These are phyloP conservation scores for Calidris pugnax DNA, from an alignment of 2,113 vertebrate genomes.

Conservation along the genomic window DNA sequence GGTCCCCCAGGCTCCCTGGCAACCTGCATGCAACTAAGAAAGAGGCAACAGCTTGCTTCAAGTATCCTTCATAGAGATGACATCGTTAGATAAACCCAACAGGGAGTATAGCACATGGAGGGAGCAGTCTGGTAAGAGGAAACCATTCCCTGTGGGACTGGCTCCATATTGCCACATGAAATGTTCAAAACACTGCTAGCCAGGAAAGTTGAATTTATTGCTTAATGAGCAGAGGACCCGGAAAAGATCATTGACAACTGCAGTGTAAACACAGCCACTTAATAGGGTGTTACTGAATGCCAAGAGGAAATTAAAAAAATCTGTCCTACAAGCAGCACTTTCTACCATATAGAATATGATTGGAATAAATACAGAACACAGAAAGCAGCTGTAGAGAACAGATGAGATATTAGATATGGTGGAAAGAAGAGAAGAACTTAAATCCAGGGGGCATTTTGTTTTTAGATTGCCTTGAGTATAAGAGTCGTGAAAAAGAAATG, in stretches of 20 bases:
- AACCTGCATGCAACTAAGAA: constrained; percentile 39
- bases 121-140: constrained; percentile 59
- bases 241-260: constrained; percentile 64
- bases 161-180: constrained; percentile 51
- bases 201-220: constrained; percentile 64
- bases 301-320: constrained; percentile 60
- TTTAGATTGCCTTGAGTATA: background rate
- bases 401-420: constrained; percentile 28
- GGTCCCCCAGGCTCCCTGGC: constrained; percentile 61
- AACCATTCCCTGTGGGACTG: constrained; percentile 53
- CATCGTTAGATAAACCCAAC: constrained; percentile 56
- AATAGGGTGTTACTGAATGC: constrained; percentile 46
- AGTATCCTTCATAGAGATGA: constrained; percentile 56
- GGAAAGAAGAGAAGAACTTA: constrained; percentile 19
- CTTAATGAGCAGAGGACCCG: constrained; percentile 64
- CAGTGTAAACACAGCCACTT: constrained; percentile 61
- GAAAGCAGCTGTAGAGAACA: constrained; percentile 21
- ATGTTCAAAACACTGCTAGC: constrained; percentile 57
- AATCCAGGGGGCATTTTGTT: background rate
- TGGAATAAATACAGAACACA: constrained; percentile 8
- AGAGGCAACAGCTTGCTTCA: constrained; percentile 62
- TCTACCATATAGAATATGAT: constrained; percentile 26
- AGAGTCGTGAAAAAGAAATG: background rate
- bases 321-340: constrained; percentile 32
- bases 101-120: constrained; percentile 54